Base-by-base conservation (phyloP, 35 echinoderm and acorn worm genomes). In the Apostichopus californicus region DNA sequence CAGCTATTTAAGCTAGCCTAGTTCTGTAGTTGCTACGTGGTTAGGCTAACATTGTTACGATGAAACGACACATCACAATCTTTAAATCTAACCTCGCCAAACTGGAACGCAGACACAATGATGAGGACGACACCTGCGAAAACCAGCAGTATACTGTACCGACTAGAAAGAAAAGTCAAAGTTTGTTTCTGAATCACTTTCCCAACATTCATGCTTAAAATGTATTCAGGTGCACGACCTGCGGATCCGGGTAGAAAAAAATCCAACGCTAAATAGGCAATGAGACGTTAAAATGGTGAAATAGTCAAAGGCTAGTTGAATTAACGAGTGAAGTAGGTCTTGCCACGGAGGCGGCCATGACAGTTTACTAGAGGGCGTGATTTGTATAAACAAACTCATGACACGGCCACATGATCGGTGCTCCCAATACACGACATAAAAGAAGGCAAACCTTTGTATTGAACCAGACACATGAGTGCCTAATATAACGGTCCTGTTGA, bases 131-230 rank as follows among this genome's bases (percentile, higher is more conserved):
- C 80, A 22, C 96, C 94, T 5, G 90, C 81, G 28, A 98, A 98
- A 14, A 95, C 92, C 54, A 98, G 73, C 34, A 98, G 87, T 6
- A 94, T 58, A 66, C 96, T 90, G 92, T 98, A 94, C 22, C 94
- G 86, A 56, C 96, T 90, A 22, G 96, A 98, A 60, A 98, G 87
- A 86, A 95, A 94, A 56, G 96, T 96, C 55, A 95, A 96, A 21
- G 96, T 98, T 83, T 98, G 96, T 81, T 94, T 98, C 87, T 98
- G 96, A 54, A 98, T 90, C 55, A 98, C 78, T 72, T 98, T 98
- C 22, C 60, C 61, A 17, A 89, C 11, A 72, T 75, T 89, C 86
- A 89, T 89, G 6, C 13, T 89, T 73, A 64, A 54, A 52, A 14
- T 22, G 17, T 24, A 8, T 54, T 63, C 11, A 14, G 13, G 46